Evolutionary conservation across 2,888 invertebrate species (phyloP), one percentile per base, ranked within the genome.

Genomic region (Oscheius myriophilus): DNA sequence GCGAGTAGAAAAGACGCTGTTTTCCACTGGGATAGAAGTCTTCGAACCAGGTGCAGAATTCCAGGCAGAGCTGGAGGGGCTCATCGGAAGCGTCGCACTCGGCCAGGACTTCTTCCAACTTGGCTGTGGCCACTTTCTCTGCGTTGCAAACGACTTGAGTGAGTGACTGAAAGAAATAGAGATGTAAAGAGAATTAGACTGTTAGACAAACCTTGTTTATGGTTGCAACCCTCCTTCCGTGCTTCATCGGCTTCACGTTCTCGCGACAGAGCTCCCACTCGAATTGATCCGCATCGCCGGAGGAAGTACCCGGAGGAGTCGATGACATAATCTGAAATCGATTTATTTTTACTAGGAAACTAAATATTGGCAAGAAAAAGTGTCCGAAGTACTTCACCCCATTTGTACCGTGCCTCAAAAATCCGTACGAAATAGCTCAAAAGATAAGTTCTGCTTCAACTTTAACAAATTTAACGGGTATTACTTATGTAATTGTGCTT

Each of bases 11-110:
- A 33, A 78, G 58, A 39, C 75, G 75, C 21, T 80, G 80, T 46
- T 54, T 69, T n/a, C 76, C 78, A 23, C 75, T 67, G 0, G 76
- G 62, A 21, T 76, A 63, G 23, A 68, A 64, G 18, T 72, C 57
- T n/a, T 79, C 77, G 54, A 80, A 80, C 80, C 80, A 80, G n/a
- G 61, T 49, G 33, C 75, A 76, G 51, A 73, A 78, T 14, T 73
- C 65, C 12, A 76, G 68, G 57, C 66, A 70, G 18, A 23, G 14
- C 12, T 23, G 16, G 11, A 70, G 53, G 3, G 70, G 70, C 45
- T 70, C 70, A 26, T 58, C 61, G 16, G 54, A 39, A 0, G 18
- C 16, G 26, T 68, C 63, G 16, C 63, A 66, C 25, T 63, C 21
- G 7, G n/a, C 57, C 18, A 68, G 18, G 12, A 16, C 21, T 25